These are phyloP conservation scores for Discoglossus pictus DNA, from an alignment of 2,797 vertebrate genomes.

Conservation along the genomic window DNA sequence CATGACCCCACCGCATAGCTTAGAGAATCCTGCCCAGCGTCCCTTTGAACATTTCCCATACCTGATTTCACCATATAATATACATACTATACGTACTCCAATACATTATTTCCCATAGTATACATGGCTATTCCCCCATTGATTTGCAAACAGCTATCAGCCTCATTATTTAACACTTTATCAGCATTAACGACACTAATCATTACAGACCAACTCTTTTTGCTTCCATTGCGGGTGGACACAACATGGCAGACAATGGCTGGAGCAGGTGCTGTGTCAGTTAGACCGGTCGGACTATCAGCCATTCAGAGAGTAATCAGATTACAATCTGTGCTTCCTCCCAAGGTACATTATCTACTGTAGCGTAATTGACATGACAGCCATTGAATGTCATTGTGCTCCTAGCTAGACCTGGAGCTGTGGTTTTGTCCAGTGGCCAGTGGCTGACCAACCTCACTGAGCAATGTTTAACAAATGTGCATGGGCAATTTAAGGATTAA, in stretches of 20 bases:
- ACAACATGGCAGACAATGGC: conserved; percentile 26
- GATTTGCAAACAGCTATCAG: background rate
- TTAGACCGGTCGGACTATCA: conserved; percentile 27
- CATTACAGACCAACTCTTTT: conserved; percentile 20
- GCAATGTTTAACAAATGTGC: no score
- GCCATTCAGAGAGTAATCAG: conserved; percentile 41
- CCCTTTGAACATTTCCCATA: no score
- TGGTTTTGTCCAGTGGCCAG: no score
- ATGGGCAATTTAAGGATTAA: no score
- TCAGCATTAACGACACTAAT: conserved; percentile 11
- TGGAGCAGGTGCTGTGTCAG: conserved; percentile 43
- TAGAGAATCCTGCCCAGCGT: no score
- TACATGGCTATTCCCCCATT: no score
- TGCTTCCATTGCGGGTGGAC: conserved; percentile 32
- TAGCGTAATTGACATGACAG: conserved; percentile 34
- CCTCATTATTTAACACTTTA: conserved; percentile 31
- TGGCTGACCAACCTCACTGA: no score
- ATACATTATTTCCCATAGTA: no score
- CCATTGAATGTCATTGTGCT: conserved; percentile 15
- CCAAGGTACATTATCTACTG: conserved; percentile 16
- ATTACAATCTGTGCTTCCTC: conserved; percentile 44
- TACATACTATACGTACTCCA: no score
- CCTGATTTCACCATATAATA: no score
- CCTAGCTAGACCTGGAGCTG: background rate
- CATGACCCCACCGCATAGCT: no score